Percentiles rank a stretch among this genome's conserved stretches.
Evolutionary conservation across 2,113 vertebrate species (phyloP).

Genomic region (Polyodon spathula): DNA sequence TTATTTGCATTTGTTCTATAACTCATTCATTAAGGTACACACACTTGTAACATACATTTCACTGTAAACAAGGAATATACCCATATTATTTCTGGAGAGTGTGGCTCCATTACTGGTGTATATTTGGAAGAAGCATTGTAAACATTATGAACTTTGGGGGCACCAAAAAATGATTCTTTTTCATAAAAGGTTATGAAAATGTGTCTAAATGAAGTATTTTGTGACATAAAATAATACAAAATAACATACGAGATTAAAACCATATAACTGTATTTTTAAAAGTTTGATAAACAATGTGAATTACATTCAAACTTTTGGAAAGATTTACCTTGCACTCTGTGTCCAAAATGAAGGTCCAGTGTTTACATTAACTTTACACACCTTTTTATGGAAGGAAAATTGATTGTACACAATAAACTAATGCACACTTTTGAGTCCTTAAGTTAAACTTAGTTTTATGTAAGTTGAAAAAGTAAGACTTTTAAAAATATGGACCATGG

Average conservation of each 20-base stretch:
- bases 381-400: no score
- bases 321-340: no score
- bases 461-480: no score
- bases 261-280: neutral
- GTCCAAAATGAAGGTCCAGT: no score
- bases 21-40: conserved; percentile 49
- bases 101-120: conserved; percentile 13
- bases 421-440: no score
- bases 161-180: neutral
- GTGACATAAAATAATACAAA: conserved; percentile 15
- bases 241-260: conserved; percentile 35
- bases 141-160: conserved; percentile 19
- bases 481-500: no score
- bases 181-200: neutral
- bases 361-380: no score
- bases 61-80: conserved; percentile 39
- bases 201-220: neutral
- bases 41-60: conserved; percentile 54
- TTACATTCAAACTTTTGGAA: no score
- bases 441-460: no score
- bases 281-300: no score
- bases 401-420: no score
- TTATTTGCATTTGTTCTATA: conserved; percentile 57
- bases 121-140: conserved; percentile 22
- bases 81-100: conserved; percentile 21